A percentile compares a stretch with the other conserved stretches of the same genome.
Conservation (phyloP, 2,888 invertebrate species). For the Boloria selene region DNA sequence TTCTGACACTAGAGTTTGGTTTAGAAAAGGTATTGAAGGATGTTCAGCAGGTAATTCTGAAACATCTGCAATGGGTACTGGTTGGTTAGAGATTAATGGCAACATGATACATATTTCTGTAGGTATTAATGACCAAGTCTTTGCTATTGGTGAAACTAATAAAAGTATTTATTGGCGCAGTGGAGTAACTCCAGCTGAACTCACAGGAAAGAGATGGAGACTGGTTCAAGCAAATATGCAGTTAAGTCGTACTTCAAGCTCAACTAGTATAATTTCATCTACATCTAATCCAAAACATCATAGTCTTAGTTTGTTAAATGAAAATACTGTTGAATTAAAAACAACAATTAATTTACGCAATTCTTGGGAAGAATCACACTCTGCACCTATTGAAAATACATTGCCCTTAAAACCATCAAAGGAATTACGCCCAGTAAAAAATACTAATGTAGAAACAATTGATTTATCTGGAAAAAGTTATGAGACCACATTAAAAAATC, state of each 20-base stretch:
- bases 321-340: constrained; percentile 66
- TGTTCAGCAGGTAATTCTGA: constrained; percentile 87
- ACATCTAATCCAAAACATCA: constrained; percentile 85
- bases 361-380: constrained; percentile 88
- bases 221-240: constrained; percentile 90
- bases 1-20: constrained; percentile 93
- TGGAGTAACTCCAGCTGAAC: constrained; percentile 87
- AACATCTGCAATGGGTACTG: constrained; percentile 89
- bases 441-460: constrained; percentile 66
- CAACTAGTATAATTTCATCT: constrained; percentile 86
- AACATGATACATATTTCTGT: constrained; percentile 92
- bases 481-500: constrained; percentile 89
- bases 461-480: constrained; percentile 85
- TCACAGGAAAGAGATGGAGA: constrained; percentile 94
- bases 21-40: constrained; percentile 88
- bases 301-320: constrained; percentile 83
- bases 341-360: constrained; percentile 80
- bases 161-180: constrained; percentile 90
- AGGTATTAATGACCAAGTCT: constrained; percentile 93
- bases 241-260: constrained; percentile 91
- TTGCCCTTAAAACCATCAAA: constrained; percentile 79
- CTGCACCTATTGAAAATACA: constrained; percentile 88
- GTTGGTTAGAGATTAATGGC: constrained; percentile 95
- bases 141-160: constrained; percentile 92
- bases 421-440: constrained; percentile 61